A percentile compares a stretch with the other conserved stretches of the same genome.
These are phyloP conservation scores for Chaenocephalus aceratus DNA, from an alignment of 2,113 vertebrate genomes.

Conservation along the genomic window DNA sequence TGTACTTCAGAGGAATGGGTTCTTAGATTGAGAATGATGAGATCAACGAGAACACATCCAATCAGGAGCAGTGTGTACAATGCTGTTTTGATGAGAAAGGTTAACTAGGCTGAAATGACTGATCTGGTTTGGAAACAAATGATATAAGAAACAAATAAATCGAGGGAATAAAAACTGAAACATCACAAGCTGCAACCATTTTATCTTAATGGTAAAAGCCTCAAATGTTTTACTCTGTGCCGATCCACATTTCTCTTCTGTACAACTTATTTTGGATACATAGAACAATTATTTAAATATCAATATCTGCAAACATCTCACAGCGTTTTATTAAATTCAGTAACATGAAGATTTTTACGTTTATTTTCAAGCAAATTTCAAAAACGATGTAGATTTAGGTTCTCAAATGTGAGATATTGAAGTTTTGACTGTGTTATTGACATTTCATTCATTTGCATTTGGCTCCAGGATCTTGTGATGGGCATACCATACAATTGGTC, in stretches of 20 bases:
- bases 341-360: background rate
- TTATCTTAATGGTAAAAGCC: background rate
- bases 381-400: background rate
- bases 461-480: background rate
- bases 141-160: background rate
- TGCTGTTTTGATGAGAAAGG: slow-evolving; percentile 23
- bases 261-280: background rate
- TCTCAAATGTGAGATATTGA: background rate
- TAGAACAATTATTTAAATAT: background rate
- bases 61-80: slow-evolving; percentile 16
- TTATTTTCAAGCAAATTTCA: background rate
- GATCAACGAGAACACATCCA: slow-evolving; percentile 32
- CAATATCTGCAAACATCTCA: background rate
- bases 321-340: no score
- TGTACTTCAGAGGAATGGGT: background rate
- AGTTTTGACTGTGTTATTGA: background rate
- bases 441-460: background rate
- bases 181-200: background rate
- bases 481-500: background rate
- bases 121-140: slow-evolving; percentile 6
- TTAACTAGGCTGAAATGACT: slow-evolving; percentile 3
- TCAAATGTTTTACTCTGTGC: background rate
- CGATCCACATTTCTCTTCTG: background rate
- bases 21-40: slow-evolving; percentile 5
- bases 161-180: no score